These are phyloP conservation scores for Procambarus virginalis DNA, from an alignment of 1,140 invertebrate species.

Conservation along the genomic window DNA sequence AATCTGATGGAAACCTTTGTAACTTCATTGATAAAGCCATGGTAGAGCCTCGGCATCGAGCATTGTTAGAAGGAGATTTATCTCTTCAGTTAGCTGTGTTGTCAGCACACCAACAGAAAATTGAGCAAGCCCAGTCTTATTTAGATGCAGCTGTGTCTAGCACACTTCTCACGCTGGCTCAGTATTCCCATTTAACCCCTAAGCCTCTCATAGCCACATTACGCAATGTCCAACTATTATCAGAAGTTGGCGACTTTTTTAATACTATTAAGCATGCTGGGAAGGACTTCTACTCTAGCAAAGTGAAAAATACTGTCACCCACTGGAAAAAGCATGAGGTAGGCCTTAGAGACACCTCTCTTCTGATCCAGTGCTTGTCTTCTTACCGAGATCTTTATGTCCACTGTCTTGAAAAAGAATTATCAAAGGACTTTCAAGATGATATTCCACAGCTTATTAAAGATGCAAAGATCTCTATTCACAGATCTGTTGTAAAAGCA, in stretches of 20 bases:
- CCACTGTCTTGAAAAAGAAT: constrained; percentile 51
- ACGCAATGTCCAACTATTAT: constrained; percentile 49
- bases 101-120: constrained; percentile 59
- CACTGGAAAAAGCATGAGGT: constrained; percentile 50
- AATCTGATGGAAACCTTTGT: constrained; percentile 52
- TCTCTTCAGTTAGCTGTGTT: constrained; percentile 59
- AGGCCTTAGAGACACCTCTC: constrained; percentile 19
- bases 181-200: constrained; percentile 56
- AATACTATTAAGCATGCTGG: constrained; percentile 23
- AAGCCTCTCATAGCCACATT: constrained; percentile 55
- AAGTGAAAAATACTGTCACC: constrained; percentile 29
- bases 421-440: constrained; percentile 4
- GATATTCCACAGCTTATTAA: constrained; percentile 34
- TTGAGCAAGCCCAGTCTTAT: constrained; percentile 49
- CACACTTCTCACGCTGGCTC: constrained; percentile 49
- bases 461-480: constrained; percentile 47
- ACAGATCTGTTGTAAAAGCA: constrained; percentile 56
- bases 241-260: constrained; percentile 57
- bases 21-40: constrained; percentile 52
- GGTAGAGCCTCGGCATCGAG: constrained; percentile 31
- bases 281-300: constrained; percentile 9
- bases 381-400: constrained; percentile 64
- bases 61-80: constrained; percentile 55
- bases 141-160: constrained; percentile 31
- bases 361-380: constrained; percentile 53